Evolutionary conservation across 2,888 invertebrate genomes (phyloP).

Genomic region (Drosophila macrospina): DNA sequence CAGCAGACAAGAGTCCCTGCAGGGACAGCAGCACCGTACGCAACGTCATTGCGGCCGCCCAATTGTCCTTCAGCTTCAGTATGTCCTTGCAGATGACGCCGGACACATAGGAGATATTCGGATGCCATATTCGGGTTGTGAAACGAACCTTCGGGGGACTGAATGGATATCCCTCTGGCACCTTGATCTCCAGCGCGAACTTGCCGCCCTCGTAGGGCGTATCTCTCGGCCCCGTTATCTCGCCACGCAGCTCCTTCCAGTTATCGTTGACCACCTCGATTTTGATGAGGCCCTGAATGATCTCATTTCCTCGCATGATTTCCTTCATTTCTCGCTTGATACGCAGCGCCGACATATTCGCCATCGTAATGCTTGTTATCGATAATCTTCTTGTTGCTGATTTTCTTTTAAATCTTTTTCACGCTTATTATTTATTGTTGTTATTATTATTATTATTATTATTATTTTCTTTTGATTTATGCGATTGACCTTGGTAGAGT

Average conservation of each 20-base stretch:
- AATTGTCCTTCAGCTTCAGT: slow-evolving; percentile 97
- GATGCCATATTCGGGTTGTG: slow-evolving; percentile 99
- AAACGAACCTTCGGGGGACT: slow-evolving; percentile 99
- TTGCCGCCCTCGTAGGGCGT: slow-evolving; percentile 99
- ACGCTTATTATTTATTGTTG: no score
- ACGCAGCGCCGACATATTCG: not conserved
- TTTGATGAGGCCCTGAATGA: not conserved
- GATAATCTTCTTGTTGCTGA: not conserved
- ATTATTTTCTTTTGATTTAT: not conserved
- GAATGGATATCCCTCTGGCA: slow-evolving; percentile 99
- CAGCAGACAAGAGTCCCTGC: slow-evolving; percentile 96
- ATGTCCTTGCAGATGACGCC: slow-evolving; percentile 99
- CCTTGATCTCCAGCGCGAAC: slow-evolving; percentile 97
- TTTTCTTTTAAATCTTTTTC: no score
- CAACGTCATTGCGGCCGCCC: slow-evolving; percentile 99
- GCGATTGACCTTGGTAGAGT: not conserved
- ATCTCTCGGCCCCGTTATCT: slow-evolving; percentile 96
- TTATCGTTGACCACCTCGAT: slow-evolving; percentile 2
- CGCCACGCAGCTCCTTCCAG: slow-evolving; percentile 95
- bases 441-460: not conserved
- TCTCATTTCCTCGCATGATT: not conserved
- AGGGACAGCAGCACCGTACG: slow-evolving; percentile 97
- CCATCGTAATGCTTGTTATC: not conserved
- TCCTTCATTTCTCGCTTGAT: not conserved
- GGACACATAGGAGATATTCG: slow-evolving; percentile 99